Evolutionary conservation across 2,797 vertebrate species (phyloP).

Genomic region (Tokudaia tokunoshimensis): DNA sequence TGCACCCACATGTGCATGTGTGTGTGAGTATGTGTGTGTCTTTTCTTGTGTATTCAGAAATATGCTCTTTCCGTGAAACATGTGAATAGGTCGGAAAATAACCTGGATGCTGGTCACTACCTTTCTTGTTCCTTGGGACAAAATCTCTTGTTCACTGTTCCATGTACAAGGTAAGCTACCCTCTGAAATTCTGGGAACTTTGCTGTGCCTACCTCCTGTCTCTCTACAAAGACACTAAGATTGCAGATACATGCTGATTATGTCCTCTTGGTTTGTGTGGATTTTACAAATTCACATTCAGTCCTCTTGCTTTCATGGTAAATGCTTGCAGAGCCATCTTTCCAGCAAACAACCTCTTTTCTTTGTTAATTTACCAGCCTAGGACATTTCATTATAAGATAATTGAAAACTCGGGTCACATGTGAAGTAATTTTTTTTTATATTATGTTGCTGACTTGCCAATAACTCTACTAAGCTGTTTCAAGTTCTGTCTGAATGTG

Average conservation of each 20-base stretch:
- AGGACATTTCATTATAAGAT: neutral
- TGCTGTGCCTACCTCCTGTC: neutral
- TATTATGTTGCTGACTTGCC: neutral
- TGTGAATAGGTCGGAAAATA: neutral
- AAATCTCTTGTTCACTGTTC: neutral
- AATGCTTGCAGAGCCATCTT: neutral
- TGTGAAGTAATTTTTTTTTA: neutral
- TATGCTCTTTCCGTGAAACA: too few relatives aligned
- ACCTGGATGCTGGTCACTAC: neutral
- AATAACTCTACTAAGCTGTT: neutral
- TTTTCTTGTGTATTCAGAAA: neutral
- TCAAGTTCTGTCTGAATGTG: neutral
- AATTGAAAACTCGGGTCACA: neutral
- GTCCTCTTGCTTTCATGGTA: neutral
- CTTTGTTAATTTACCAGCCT: neutral
- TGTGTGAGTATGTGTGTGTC: neutral
- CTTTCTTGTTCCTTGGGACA: neutral
- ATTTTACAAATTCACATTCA: neutral
- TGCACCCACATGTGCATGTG: neutral
- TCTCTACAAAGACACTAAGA: neutral
- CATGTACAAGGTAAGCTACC: neutral
- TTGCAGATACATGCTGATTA: too few relatives aligned
- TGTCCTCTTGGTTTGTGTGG: neutral
- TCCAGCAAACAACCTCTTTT: neutral
- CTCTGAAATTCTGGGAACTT: neutral